Base-by-base conservation (phyloP, 2,797 vertebrate genomes). In the Amphiprion clarkii region DNA sequence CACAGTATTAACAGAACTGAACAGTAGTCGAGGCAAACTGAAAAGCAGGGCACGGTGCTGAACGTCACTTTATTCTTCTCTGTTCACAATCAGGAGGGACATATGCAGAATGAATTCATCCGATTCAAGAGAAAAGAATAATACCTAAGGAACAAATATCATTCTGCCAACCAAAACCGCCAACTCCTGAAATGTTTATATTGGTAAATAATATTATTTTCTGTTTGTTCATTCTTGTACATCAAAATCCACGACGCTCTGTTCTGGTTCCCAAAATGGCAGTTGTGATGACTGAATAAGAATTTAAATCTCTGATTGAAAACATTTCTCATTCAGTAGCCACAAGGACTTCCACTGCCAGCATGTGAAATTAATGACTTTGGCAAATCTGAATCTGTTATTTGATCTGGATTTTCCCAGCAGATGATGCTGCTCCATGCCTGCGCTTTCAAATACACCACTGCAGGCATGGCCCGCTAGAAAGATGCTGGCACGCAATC, bases 311-410 rank as follows among this genome's bases (percentile, higher is more conserved):
- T 84, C 79, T 82, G 67, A 87, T 82, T 84, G 84, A 85, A 80
- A 88, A 78, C 72, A 90, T 86, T 82, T 79, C 63, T 84, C 83
- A 86, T 79, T 87, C 83, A 81, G 67, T 83, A 68, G 85, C 85
- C 76, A 84, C 55, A 40, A 88, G 67, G 64, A 79, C 64, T 71
- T 79, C 52, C 67, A 52, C 44, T 77, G 76, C 82, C 86, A 90
- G 82, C 76, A 85, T 92, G 86, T 79, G 82, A 90, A 92, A 92
- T 92, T 87, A 93, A 92, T 92, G 88, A 88, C 79, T 89, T 88
- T 88, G 90, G 84, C 86, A 84, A 77, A 80, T 76, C 77, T 68
- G 76, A 83, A 83, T 84, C 68, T 68, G 67, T 83, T 93, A 89
- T 92, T 93, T 93, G 87, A 92, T 91, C 82, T 83, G 82, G 81